Conservation (phyloP, 2,113 vertebrate genomes). For the Zosterops hypoxanthus region DNA sequence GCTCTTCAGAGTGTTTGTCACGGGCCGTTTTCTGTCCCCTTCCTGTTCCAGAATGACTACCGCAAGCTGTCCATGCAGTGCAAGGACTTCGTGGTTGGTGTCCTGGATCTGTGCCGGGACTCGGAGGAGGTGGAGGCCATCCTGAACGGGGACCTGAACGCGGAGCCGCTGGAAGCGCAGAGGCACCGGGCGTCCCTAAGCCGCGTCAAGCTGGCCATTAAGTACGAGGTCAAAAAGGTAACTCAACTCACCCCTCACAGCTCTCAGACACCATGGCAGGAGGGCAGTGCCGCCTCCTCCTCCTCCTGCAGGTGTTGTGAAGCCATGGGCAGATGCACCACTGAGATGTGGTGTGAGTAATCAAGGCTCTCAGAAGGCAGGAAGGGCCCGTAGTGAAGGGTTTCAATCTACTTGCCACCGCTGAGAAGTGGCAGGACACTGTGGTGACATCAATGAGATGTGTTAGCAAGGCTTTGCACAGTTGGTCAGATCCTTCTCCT, state of each 20-base stretch:
- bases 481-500: not conserved
- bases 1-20: not conserved
- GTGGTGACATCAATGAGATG: not conserved
- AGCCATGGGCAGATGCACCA: not conserved
- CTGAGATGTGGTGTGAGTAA: not conserved
- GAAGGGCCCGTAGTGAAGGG: not conserved
- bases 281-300: not conserved
- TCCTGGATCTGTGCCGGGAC: conserved; percentile 88
- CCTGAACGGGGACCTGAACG: conserved; percentile 84
- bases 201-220: conserved; percentile 88
- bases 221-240: conserved; percentile 93
- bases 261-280: not conserved
- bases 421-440: not conserved
- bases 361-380: not conserved
- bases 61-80: conserved; percentile 92
- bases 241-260: not conserved
- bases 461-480: not conserved
- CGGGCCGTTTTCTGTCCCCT: not conserved
- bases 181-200: conserved; percentile 81
- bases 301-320: not conserved
- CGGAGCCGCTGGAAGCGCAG: conserved; percentile 75
- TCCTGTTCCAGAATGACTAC: conserved; percentile 84
- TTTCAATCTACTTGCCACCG: not conserved
- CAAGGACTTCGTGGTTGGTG: conserved; percentile 91
- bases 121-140: conserved; percentile 90